These are phyloP conservation scores for Machimus rusticus DNA, from an alignment of 2,888 invertebrate species.

Conservation along the genomic window DNA sequence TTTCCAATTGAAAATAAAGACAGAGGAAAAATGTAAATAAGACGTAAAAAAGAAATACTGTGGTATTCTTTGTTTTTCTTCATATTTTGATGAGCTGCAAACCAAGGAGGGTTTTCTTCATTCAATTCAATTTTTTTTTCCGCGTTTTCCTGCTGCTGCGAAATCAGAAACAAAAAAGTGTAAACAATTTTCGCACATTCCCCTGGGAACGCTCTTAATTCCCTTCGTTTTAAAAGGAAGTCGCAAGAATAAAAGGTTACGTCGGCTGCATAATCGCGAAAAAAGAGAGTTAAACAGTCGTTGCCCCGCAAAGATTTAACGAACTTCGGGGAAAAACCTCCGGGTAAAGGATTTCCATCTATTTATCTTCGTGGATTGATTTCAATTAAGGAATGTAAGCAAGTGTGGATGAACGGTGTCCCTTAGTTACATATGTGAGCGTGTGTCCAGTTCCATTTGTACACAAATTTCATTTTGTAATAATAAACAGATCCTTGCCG, in stretches of 20 bases:
- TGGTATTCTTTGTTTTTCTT: not conserved
- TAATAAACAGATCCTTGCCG: conserved; percentile 34
- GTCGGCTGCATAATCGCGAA: not conserved
- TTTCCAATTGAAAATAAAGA: conserved; percentile 40
- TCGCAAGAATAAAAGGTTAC: not conserved
- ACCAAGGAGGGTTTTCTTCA: not conserved
- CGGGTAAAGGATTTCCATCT: not conserved
- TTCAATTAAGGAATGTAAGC: conserved; percentile 37
- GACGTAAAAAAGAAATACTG: not conserved
- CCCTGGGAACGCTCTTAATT: conserved; percentile 13
- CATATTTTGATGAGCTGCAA: not conserved
- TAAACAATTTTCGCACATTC: conserved; percentile 35
- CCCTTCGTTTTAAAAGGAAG: not conserved
- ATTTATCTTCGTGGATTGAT: conserved; percentile 11
- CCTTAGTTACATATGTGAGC: not conserved
- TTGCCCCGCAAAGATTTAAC: not conserved
- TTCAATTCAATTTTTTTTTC: not conserved
- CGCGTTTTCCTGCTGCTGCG: not conserved
- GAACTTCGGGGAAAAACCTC: not conserved
- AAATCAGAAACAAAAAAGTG: not conserved
- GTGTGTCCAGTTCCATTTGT: conserved; percentile 12
- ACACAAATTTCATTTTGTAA: conserved; percentile 28
- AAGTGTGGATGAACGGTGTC: not conserved
- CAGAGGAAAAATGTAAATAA: conserved; percentile 23
- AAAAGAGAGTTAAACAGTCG: not conserved